A percentile compares a stretch with the other conserved stretches of the same genome.
phyloP scores from a whole-genome alignment of 92 coral and sea anemone genomes.

The Porites rus region DNA sequence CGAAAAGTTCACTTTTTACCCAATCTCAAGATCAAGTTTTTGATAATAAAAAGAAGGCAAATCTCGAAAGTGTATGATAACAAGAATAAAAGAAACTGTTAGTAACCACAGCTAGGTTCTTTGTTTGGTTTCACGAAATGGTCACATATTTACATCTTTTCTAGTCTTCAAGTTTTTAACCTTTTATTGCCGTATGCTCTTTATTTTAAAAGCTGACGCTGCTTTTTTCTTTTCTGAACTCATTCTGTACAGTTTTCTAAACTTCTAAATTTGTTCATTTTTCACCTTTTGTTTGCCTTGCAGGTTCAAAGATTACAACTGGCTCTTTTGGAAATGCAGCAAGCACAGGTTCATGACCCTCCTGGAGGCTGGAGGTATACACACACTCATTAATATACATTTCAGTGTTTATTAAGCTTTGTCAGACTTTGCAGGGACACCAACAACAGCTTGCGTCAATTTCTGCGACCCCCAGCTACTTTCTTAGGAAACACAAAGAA shows the following conservation, averaged over 20 bases:
- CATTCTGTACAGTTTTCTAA: neutral
- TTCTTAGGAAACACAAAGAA: too few species aligned
- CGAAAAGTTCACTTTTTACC: too few species aligned
- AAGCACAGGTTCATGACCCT: constrained; percentile 54
- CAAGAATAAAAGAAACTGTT: neutral
- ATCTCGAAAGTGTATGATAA: neutral
- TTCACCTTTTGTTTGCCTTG: neutral
- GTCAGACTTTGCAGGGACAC: too few species aligned
- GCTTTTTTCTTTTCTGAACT: neutral
- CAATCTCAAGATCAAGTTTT: too few species aligned
- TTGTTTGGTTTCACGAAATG: neutral
- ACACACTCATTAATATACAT: too few species aligned
- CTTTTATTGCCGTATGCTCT: too few species aligned
- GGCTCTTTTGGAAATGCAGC: constrained; percentile 82
- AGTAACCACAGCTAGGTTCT: too few species aligned
- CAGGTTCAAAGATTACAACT: constrained; percentile 83
- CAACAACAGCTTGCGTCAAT: too few species aligned
- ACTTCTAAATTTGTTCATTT: neutral
- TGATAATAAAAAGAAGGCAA: too few species aligned
- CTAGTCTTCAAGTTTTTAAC: neutral
- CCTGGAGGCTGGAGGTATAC: constrained; percentile 28
- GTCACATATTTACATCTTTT: neutral
- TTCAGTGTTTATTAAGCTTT: too few species aligned
- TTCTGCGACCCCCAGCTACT: too few species aligned
- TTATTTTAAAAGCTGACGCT: too few species aligned